Evolutionary conservation across 2,888 invertebrate species (phyloP).

Genomic region (Ptychoptera albimana): DNA sequence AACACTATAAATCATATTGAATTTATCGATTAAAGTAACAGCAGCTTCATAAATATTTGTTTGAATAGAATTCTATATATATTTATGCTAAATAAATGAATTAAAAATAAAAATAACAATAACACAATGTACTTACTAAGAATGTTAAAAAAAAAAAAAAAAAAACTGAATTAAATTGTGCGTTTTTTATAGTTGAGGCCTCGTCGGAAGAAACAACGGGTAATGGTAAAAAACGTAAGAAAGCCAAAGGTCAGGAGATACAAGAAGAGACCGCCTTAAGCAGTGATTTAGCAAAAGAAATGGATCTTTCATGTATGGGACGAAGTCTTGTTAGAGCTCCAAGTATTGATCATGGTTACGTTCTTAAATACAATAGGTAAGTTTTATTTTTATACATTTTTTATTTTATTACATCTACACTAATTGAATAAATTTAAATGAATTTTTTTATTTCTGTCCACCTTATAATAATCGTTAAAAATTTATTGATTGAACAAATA

Average conservation of each 20-base stretch:
- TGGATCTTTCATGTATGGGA: conserved; percentile 27
- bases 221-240: conserved; percentile 9
- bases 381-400: background rate
- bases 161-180: background rate
- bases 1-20: too few species aligned
- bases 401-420: background rate
- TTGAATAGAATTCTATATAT: too few species aligned
- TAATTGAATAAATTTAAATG: background rate
- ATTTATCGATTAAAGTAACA: too few species aligned
- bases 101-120: too few species aligned
- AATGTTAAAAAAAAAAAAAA: too few species aligned
- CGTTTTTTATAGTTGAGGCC: background rate
- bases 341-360: conserved; percentile 23
- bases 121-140: too few species aligned
- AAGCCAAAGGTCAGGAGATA: conserved; percentile 18
- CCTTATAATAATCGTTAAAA: too few species aligned
- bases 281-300: conserved; percentile 16
- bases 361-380: conserved; percentile 23
- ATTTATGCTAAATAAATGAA: too few species aligned
- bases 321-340: conserved; percentile 26
- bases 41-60: too few species aligned
- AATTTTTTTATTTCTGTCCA: too few species aligned
- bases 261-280: conserved; percentile 22
- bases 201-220: conserved; percentile 4
- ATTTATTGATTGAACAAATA: too few species aligned